Conservation (phyloP, 2,797 vertebrate genomes). For the Lacerta viridis region DNA sequence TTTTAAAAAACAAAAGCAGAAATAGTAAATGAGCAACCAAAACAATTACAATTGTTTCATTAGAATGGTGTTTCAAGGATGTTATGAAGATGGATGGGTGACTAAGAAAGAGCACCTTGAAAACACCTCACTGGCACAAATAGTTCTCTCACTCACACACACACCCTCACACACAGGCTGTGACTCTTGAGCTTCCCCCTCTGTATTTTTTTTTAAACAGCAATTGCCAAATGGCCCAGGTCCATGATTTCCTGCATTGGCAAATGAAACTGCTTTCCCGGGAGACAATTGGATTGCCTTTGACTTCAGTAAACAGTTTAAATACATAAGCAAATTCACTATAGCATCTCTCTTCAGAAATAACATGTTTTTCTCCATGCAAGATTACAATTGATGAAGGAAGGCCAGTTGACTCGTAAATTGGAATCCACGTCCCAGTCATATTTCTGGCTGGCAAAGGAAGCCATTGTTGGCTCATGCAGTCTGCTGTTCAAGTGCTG, state of each 20-base stretch:
- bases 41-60: too few relatives aligned
- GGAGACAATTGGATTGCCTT: background rate
- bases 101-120: too few relatives aligned
- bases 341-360: background rate
- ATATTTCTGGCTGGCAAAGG: background rate
- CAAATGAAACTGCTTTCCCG: constrained; percentile 9
- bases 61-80: too few relatives aligned
- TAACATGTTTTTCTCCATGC: background rate
- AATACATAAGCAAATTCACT: constrained; percentile 14
- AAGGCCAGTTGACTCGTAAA: background rate
- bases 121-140: too few relatives aligned
- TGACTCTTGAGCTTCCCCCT: background rate
- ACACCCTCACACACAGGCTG: too few relatives aligned
- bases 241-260: background rate
- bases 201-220: background rate
- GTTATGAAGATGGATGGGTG: too few relatives aligned
- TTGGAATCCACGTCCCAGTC: background rate
- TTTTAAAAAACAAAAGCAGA: too few relatives aligned
- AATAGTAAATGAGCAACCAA: too few relatives aligned
- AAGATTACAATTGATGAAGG: background rate
- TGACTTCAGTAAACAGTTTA: constrained; percentile 19
- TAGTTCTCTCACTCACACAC: too few relatives aligned
- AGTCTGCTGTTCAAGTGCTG: rapidly evolving
- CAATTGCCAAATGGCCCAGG: background rate
- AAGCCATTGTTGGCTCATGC: background rate